These are phyloP conservation scores for Centropus unirufus DNA, from an alignment of 2,113 vertebrate genomes.

Conservation along the genomic window DNA sequence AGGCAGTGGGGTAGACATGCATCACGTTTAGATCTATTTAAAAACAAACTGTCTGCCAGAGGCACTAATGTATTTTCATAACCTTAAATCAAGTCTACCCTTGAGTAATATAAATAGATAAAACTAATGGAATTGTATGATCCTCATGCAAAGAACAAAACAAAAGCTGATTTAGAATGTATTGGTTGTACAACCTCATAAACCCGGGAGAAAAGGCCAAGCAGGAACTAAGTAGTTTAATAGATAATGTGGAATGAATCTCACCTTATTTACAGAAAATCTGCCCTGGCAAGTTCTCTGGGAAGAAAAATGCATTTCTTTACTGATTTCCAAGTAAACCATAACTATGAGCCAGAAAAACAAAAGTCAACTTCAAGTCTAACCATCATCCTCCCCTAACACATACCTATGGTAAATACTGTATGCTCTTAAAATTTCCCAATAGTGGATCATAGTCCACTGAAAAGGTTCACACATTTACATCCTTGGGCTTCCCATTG, in stretches of 20 bases:
- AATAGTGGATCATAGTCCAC: accelerated
- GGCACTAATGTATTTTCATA: not conserved
- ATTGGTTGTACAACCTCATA: not conserved
- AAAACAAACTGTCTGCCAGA: not conserved
- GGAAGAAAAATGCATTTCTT: not conserved
- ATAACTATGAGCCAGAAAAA: not conserved
- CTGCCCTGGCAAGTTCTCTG: not conserved
- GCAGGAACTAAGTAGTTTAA: not conserved
- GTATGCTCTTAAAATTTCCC: not conserved
- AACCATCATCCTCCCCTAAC: not conserved
- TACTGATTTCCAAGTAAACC: not conserved
- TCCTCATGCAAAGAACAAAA: not conserved
- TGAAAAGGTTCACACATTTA: not conserved
- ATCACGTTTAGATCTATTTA: not conserved
- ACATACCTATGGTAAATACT: not conserved
- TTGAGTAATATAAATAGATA: not conserved
- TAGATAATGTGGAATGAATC: not conserved
- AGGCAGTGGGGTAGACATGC: not conserved
- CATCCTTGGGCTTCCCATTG: not conserved
- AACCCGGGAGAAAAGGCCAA: not conserved
- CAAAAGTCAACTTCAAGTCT: not conserved
- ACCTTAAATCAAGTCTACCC: not conserved
- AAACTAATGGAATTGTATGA: not conserved
- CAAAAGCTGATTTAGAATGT: not conserved
- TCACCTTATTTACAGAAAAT: constrained; percentile 17